These are phyloP conservation scores for Agelastica alni DNA, from an alignment of 2,888 invertebrate species.

Conservation along the genomic window DNA sequence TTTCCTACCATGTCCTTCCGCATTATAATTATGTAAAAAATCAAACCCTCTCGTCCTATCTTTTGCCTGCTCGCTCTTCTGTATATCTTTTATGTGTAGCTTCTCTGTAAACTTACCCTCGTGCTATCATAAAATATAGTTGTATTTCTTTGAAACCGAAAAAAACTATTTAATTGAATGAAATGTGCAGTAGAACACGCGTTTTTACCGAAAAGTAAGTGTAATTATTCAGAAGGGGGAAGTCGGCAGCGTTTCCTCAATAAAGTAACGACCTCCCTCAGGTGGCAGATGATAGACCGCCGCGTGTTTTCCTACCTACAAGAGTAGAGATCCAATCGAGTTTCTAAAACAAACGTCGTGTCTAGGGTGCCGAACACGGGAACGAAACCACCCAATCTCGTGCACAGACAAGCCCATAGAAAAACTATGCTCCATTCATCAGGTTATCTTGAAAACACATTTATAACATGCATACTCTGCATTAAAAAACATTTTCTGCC, in stretches of 20 bases:
- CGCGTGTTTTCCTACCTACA: slow-evolving; percentile 12
- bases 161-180: slow-evolving; percentile 9
- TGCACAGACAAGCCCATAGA: too few relatives aligned
- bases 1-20: too few relatives aligned
- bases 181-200: not conserved
- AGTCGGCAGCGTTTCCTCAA: slow-evolving; percentile 19
- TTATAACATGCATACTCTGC: too few relatives aligned
- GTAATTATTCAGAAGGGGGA: not conserved
- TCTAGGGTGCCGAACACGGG: not conserved
- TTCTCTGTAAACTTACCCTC: too few relatives aligned
- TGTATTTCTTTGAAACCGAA: slow-evolving; percentile 1
- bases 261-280: slow-evolving; percentile 14
- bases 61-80: too few relatives aligned
- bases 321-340: slow-evolving; percentile 8
- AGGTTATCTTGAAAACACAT: too few relatives aligned
- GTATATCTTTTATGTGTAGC: too few relatives aligned
- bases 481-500: too few relatives aligned
- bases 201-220: not conserved
- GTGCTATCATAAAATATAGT: not conserved
- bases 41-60: too few relatives aligned
- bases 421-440: too few relatives aligned
- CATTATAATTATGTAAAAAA: too few relatives aligned
- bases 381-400: too few relatives aligned
- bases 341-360: slow-evolving; percentile 8
- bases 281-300: slow-evolving; percentile 19